phyloP scores from a whole-genome alignment of 2,888 invertebrate species.

The Leptopilina myrica region DNA sequence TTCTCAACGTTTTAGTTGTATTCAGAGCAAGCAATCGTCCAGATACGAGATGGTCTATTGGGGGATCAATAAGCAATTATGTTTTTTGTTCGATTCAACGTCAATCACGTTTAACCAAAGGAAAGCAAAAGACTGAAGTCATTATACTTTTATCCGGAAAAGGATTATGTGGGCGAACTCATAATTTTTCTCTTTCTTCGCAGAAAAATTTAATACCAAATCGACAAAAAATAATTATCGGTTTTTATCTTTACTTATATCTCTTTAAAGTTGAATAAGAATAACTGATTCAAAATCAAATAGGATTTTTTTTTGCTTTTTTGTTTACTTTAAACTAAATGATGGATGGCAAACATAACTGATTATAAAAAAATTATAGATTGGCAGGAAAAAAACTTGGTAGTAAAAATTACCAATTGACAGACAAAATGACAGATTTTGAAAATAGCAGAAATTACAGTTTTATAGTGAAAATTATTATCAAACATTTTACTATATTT shows the following conservation, averaged over 20 bases:
- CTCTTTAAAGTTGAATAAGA: no score
- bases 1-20: conserved; percentile 11
- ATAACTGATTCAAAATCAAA: no score
- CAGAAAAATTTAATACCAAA: conserved; percentile 1
- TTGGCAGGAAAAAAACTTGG: no score
- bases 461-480: no score
- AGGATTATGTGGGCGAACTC: conserved; percentile 29
- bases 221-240: neutral
- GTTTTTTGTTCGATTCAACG: conserved; percentile 41
- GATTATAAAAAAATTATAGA: no score
- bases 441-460: no score
- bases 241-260: neutral
- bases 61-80: conserved; percentile 48
- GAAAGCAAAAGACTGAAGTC: conserved; percentile 30
- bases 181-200: conserved; percentile 6
- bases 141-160: conserved; percentile 32
- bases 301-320: no score
- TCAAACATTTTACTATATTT: no score
- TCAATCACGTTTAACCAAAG: conserved; percentile 31
- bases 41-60: conserved; percentile 23
- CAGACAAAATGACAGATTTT: no score
- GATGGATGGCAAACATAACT: no score
- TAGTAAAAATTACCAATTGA: no score
- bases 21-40: conserved; percentile 28
- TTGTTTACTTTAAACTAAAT: no score